Conservation (phyloP, 2,113 vertebrate genomes). For the Hassar affinis region DNA sequence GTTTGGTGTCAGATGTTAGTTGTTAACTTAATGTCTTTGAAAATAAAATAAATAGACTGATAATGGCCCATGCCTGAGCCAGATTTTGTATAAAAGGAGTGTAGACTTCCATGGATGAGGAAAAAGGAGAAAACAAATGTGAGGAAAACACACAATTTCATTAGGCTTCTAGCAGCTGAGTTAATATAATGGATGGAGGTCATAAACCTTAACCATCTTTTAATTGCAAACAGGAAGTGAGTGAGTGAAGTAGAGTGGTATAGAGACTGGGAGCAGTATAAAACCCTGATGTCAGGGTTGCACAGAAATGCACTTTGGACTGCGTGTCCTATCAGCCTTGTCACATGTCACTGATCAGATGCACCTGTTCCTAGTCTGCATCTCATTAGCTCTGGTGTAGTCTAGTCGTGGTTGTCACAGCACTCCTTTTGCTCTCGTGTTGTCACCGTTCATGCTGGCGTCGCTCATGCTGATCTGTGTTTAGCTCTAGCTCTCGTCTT, state of each 20-base stretch:
- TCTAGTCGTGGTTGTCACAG: too few species aligned
- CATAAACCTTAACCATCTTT: not conserved
- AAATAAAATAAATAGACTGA: not conserved
- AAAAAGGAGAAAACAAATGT: not conserved
- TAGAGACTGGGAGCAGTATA: not conserved
- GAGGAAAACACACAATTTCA: not conserved
- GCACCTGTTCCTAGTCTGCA: too few species aligned
- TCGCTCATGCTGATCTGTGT: too few species aligned
- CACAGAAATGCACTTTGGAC: too few species aligned
- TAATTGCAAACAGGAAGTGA: not conserved
- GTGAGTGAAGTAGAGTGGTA: not conserved
- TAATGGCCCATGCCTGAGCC: not conserved
- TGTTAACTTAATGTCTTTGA: not conserved
- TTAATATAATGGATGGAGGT: not conserved
- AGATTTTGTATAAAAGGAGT: not conserved
- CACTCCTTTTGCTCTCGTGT: too few species aligned
- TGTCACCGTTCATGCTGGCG: too few species aligned
- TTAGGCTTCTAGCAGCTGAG: not conserved
- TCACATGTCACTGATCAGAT: too few species aligned
- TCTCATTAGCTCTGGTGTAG: too few species aligned
- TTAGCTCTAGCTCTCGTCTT: too few species aligned
- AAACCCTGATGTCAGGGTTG: too few species aligned
- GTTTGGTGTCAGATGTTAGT: not conserved
- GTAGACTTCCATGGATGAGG: not conserved
- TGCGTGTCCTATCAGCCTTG: too few species aligned